Evolutionary conservation across 2,888 invertebrate species (phyloP).

Genomic region (Drosophila cognata): DNA sequence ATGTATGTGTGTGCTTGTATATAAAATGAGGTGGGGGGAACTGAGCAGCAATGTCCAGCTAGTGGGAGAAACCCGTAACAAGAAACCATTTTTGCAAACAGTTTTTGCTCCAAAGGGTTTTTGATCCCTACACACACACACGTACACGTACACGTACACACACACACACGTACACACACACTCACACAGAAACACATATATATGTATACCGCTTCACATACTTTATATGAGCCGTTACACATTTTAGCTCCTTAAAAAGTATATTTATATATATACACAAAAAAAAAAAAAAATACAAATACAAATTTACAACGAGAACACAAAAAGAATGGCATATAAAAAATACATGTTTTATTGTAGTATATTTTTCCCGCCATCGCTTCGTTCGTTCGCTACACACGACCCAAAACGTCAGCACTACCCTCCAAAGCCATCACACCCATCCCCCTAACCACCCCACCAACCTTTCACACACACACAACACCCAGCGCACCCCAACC

Average conservation of each 20-base stretch:
- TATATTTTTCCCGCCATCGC: slow-evolving; percentile 79
- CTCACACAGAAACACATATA: slow-evolving; percentile 16
- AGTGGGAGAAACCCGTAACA: slow-evolving; percentile 35
- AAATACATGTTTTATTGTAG: slow-evolving; percentile 81
- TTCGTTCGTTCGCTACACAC: slow-evolving; percentile 32
- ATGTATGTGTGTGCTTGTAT: slow-evolving; percentile 8
- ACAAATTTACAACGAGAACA: slow-evolving; percentile 52
- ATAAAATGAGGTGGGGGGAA: slow-evolving; percentile 10
- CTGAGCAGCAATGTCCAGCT: slow-evolving; percentile 64
- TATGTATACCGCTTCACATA: slow-evolving; percentile 31
- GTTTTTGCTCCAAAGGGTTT: slow-evolving; percentile 63
- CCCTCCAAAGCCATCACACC: slow-evolving; percentile 14
- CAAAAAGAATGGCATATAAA: slow-evolving; percentile 70
- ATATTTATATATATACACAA: slow-evolving; percentile 21
- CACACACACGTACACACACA: slow-evolving; percentile 10
- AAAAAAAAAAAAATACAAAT: slow-evolving; percentile 32
- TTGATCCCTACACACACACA: slow-evolving; percentile 53
- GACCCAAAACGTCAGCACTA: slow-evolving; percentile 43
- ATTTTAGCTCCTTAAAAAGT: slow-evolving; percentile 73
- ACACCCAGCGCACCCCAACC: slow-evolving; percentile 34
- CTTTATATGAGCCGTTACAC: slow-evolving; percentile 56
- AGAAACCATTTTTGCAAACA: slow-evolving; percentile 55
- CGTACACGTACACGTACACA: slow-evolving; percentile 26
- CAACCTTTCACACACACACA: background rate
- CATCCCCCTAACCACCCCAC: slow-evolving; percentile 1